A percentile compares a stretch with the other conserved stretches of the same genome.
Conservation (phyloP, 2,797 vertebrate genomes). For the Aldrovandia affinis region DNA sequence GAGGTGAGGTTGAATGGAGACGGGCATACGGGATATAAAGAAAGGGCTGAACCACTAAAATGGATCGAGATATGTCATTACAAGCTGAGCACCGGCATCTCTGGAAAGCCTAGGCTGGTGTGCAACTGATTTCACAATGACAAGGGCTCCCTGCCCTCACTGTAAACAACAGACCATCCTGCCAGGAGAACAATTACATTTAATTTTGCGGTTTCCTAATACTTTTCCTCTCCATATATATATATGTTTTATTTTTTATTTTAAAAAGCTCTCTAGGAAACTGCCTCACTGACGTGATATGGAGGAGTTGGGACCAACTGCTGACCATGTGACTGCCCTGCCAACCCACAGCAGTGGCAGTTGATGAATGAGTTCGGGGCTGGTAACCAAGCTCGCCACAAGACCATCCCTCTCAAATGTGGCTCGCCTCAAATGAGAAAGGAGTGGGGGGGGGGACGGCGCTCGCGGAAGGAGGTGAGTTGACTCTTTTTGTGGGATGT, state of each 20-base stretch:
- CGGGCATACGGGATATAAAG: not conserved
- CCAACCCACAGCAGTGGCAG: conserved; percentile 11
- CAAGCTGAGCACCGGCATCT: not conserved
- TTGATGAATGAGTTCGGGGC: conserved; percentile 34
- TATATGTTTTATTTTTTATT: not conserved
- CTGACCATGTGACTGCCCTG: conserved; percentile 17
- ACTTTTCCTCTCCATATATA: not conserved
- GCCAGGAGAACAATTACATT: conserved; percentile 51
- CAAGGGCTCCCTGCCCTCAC: not conserved
- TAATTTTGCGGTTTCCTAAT: conserved; percentile 8
- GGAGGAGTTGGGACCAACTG: conserved; percentile 23
- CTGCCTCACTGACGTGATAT: conserved; percentile 30
- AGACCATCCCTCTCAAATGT: conserved; percentile 51
- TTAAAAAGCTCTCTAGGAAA: conserved; percentile 19
- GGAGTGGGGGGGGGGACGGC: not conserved
- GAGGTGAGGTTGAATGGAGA: not conserved
- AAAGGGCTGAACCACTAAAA: not conserved
- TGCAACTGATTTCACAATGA: conserved; percentile 1
- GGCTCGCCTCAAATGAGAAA: conserved; percentile 23
- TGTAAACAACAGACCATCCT: conserved; percentile 37
- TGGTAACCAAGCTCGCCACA: conserved; percentile 45
- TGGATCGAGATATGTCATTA: not conserved
- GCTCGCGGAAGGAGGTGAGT: not conserved
- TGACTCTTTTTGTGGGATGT: conserved; percentile 13
- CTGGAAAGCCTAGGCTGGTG: not conserved